These are phyloP conservation scores for Hydropotes inermis DNA, from an alignment of 2,113 vertebrate species.

Conservation along the genomic window DNA sequence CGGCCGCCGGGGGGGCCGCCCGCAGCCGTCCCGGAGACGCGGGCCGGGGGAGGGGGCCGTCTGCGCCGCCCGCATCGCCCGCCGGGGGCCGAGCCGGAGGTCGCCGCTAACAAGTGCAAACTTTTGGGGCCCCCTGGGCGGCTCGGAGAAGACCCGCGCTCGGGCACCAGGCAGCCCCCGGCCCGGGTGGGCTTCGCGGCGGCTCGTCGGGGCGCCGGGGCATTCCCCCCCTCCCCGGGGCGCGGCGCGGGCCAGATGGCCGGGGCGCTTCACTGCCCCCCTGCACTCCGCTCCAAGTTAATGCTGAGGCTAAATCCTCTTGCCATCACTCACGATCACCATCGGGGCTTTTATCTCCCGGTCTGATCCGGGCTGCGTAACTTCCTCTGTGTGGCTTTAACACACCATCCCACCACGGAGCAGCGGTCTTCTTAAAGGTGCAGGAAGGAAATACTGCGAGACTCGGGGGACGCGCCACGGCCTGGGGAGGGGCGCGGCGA, in stretches of 20 bases:
- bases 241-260: conserved; percentile 89
- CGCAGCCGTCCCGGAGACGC: conserved; percentile 60
- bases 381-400: conserved; percentile 86
- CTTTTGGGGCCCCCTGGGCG: conserved; percentile 65
- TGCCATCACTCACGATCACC: conserved; percentile 93
- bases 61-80: conserved; percentile 58
- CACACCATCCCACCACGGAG: conserved; percentile 82
- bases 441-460: conserved; percentile 78
- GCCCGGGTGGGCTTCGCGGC: conserved; percentile 61
- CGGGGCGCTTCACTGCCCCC: conserved; percentile 81
- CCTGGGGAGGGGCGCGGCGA: conserved; percentile 42
- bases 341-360: conserved; percentile 92
- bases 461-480: conserved; percentile 49
- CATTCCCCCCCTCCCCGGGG: conserved; percentile 80
- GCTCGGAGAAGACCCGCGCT: not conserved
- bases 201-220: conserved; percentile 80
- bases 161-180: conserved; percentile 3
- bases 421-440: conserved; percentile 88
- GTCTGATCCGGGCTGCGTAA: conserved; percentile 90
- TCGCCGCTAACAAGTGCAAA: conserved; percentile 74
- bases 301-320: conserved; percentile 90
- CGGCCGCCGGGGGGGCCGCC: conserved; percentile 49
- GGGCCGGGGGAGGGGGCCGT: conserved; percentile 58
- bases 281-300: conserved; percentile 85
- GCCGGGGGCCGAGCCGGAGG: conserved; percentile 42